Evolutionary conservation across 2,797 vertebrate species (phyloP).

Genomic region (Pachyuromys duprasi): DNA sequence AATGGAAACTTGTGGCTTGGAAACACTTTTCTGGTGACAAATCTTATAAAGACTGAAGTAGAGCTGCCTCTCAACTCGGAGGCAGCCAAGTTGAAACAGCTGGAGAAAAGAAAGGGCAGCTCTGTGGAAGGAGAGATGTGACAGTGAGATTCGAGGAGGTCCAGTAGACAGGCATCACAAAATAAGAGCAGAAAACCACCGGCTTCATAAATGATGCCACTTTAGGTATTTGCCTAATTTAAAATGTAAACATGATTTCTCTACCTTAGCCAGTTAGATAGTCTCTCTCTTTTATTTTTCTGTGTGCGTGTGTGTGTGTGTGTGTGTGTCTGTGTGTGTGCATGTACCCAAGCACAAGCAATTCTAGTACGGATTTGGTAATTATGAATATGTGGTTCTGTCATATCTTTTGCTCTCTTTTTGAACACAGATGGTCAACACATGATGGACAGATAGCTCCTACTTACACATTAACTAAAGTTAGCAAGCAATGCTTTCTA

Average conservation of each 20-base stretch:
- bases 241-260: conserved; percentile 2
- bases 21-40: not conserved
- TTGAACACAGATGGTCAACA: too few species aligned
- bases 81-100: not conserved
- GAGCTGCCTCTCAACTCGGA: not conserved
- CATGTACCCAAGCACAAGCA: too few species aligned
- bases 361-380: not conserved
- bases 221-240: not conserved
- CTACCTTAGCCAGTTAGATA: not conserved
- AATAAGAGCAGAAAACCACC: not conserved
- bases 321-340: not conserved
- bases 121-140: not conserved
- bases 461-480: not conserved
- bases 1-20: not conserved
- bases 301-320: not conserved
- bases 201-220: not conserved
- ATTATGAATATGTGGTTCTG: not conserved
- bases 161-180: not conserved
- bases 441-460: not conserved
- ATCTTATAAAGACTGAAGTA: not conserved
- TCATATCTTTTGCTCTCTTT: not conserved
- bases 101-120: too few species aligned
- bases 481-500: not conserved
- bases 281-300: not conserved
- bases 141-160: rapidly evolving